phyloP scores from a whole-genome alignment of 2,888 invertebrate species.

The Tachina lurida region DNA sequence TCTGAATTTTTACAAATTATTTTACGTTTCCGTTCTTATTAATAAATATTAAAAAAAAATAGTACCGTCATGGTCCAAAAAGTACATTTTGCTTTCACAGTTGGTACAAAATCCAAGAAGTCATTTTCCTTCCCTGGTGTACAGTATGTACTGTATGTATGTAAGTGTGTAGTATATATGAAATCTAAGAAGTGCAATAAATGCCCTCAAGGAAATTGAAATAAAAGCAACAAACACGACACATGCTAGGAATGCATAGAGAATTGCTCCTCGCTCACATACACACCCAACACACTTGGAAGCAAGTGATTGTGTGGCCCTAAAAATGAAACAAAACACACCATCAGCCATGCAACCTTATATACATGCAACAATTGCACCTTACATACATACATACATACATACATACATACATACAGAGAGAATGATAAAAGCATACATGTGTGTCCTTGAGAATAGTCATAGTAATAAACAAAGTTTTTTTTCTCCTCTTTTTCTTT shows the following conservation, averaged over 20 bases:
- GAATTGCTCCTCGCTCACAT: conserved; percentile 22
- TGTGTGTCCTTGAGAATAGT: conserved; percentile 69
- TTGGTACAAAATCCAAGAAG: too few relatives aligned
- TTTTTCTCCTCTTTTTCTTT: conserved; percentile 15
- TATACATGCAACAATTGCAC: conserved; percentile 29
- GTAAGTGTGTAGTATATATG: not conserved
- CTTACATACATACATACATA: not conserved
- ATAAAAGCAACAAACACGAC: conserved; percentile 57
- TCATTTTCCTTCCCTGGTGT: too few relatives aligned
- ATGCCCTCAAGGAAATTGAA: conserved; percentile 56
- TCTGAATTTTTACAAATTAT: too few relatives aligned
- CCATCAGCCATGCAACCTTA: conserved; percentile 44
- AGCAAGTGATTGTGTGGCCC: conserved; percentile 53
- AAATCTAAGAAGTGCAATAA: conserved; percentile 56
- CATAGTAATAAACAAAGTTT: conserved; percentile 63
- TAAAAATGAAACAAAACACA: conserved; percentile 41
- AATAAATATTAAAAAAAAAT: too few relatives aligned
- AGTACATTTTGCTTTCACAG: too few relatives aligned
- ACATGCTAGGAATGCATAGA: conserved; percentile 60
- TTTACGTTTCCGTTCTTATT: too few relatives aligned
- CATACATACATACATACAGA: not conserved
- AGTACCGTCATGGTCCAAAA: too few relatives aligned
- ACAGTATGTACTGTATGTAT: too few relatives aligned
- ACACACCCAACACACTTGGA: conserved; percentile 1
- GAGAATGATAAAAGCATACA: too few relatives aligned